Percentiles rank a stretch among this genome's conserved stretches.
Conservation (phyloP, 1,140 invertebrate genomes). For the Calliopsis andreniformis region DNA sequence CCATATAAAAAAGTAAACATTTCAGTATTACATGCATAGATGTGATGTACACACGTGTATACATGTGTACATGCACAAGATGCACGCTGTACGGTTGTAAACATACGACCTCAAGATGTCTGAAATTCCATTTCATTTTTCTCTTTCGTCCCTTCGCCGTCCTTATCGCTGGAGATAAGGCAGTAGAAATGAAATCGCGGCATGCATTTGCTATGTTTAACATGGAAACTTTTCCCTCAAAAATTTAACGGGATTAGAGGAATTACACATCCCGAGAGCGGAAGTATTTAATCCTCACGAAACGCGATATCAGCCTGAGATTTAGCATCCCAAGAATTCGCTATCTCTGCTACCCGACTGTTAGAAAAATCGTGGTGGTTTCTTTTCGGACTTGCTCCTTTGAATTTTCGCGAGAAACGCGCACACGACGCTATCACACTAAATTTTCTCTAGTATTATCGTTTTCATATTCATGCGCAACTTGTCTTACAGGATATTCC, state of each 20-base stretch:
- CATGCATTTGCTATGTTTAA: slow-evolving; percentile 52
- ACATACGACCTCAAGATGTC: background rate
- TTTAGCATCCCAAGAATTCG: slow-evolving; percentile 66
- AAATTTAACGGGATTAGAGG: slow-evolving; percentile 67
- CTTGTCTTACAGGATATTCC: too few relatives aligned
- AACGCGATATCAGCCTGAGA: slow-evolving; percentile 68
- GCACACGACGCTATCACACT: background rate
- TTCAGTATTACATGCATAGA: background rate
- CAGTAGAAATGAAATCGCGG: slow-evolving; percentile 3
- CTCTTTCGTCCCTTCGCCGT: slow-evolving; percentile 4
- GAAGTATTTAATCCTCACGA: slow-evolving; percentile 69
- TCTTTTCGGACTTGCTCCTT: background rate
- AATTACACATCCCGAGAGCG: slow-evolving; percentile 65
- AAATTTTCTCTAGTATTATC: background rate
- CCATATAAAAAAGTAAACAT: background rate
- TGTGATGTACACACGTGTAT: background rate
- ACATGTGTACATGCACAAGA: background rate
- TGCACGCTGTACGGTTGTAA: background rate
- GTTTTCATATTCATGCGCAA: background rate
- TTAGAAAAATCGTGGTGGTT: slow-evolving; percentile 40
- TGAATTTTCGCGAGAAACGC: background rate
- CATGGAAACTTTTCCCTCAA: slow-evolving; percentile 69
- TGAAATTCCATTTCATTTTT: slow-evolving; percentile 1
- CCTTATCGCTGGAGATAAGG: background rate
- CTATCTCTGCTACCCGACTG: slow-evolving; percentile 20